Evolutionary conservation across 2,797 vertebrate species (phyloP), one percentile per base, ranked within the genome.

Genomic region (Onychomys torridus): DNA sequence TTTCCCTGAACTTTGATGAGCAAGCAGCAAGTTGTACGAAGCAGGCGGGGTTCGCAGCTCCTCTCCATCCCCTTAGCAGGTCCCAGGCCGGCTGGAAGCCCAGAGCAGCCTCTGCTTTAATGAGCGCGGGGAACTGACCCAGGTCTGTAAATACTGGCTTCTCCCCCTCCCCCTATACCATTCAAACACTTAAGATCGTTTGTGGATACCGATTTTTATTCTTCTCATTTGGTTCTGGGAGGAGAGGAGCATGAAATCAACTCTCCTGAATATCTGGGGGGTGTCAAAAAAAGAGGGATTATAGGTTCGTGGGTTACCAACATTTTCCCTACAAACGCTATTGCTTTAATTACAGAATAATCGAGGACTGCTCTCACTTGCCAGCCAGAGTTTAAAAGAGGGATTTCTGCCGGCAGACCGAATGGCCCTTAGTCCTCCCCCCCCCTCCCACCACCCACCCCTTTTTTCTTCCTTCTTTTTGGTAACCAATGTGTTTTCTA

Each of bases 401-500:
- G 96, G 96, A 85, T 91, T 96, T 89, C 95, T 96, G 92, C 79
- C 96, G 97, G 91, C 97, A 96, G 96, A 97, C 82, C 95, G 90
- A 97, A 92, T 95, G 97, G 97, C 95, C 97, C 97, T 90, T 96
- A 97, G 65, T 85, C 23, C 61, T 2, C 16, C 37, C 40, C 23
- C 3, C 19, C 4, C 37, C 75, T 34, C 25, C 21, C 17, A 59
- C 57, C 49, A 65, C 63, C 29, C 63, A 65, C 29, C 29, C 63
- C 2, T 49, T 43, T 77, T 63, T 5, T 61, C 23, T 59, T 79
- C 40, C 61, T 59, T 37, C 40, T 95, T 98, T 97, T 97, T 93
- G 95, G 96, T 91, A 90, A 92, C 94, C 98, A 98, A 98, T 98
- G 98, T 99, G 98, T 98, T 98, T 98, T 97, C 97, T 94, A 98